Base-by-base conservation (phyloP, 2,888 invertebrate species). In the Hyles lineata region DNA sequence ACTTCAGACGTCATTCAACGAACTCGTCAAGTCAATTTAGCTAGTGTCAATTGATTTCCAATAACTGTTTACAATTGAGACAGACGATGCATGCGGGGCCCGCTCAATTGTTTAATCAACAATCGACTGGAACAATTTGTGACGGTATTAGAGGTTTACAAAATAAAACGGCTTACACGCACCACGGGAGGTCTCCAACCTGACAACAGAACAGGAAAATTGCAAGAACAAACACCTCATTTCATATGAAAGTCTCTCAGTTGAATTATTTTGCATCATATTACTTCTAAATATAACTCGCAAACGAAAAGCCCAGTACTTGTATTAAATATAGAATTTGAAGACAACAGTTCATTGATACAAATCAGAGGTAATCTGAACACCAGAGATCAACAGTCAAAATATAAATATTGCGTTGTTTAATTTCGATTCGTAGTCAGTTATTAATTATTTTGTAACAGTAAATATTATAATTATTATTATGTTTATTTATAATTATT, bases 31-130 rank as follows among this genome's bases (percentile, higher is more conserved):
- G 85, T 85, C 86, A 90, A 67, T 89, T 88, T 83, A 87, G 76
- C 80, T 83, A 79, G 87, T 89, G 90, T 90, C 93, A 93, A 94
- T 94, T 93, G 94, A 91, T 93, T 94, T 91, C 90, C 93, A 93
- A 94, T 94, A 93, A 93, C 87, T 86, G 89, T 90, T 89, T 87
- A 89, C 92, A 93, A 93, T 93, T 92, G 91, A 91, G 86, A 89
- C 84, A 83, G 87, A 89, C 85, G 88, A 87, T 76, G 85, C 85
- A 94, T 94, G 93, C 94, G 94, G 94, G 94, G 73, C 87, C 87
- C 87, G 85, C 84, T 89, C 86, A 84, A 88, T 91, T 92, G 93
- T 92, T 90, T 90, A 89, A 92, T 91, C 85, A 90, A 92, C 91
- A 90, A 89, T 88, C 83, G 84, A 82, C 85, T 81, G 83, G 82